Conservation (phyloP, 2,113 vertebrate genomes). For the Suricata suricatta region DNA sequence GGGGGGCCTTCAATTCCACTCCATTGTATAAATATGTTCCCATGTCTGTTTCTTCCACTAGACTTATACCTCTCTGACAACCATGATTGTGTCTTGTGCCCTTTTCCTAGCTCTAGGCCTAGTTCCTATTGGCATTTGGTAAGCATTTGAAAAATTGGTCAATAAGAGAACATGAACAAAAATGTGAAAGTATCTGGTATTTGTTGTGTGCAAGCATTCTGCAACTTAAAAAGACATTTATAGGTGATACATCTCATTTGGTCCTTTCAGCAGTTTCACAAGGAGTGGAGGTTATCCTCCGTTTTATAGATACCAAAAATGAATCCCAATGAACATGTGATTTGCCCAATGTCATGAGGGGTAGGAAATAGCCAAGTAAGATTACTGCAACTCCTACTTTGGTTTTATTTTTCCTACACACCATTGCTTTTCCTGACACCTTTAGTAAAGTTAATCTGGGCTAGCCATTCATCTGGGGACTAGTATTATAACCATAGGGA, state of each 20-base stretch:
- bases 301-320: neutral
- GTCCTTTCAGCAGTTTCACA: neutral
- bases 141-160: neutral
- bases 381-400: neutral
- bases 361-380: neutral
- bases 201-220: neutral
- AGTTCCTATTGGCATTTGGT: neutral
- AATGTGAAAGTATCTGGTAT: neutral
- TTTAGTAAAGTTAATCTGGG: neutral
- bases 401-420: too few relatives aligned
- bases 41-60: neutral
- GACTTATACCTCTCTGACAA: neutral
- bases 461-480: neutral
- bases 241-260: neutral
- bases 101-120: neutral
- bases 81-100: neutral
- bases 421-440: neutral
- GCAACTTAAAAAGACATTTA: neutral
- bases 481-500: neutral
- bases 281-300: neutral
- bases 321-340: neutral
- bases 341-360: neutral
- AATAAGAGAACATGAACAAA: neutral
- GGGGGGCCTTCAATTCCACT: neutral
- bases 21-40: neutral